These are phyloP conservation scores for Pogonocherus hispidulus DNA, from an alignment of 2,888 invertebrate species.

Conservation along the genomic window DNA sequence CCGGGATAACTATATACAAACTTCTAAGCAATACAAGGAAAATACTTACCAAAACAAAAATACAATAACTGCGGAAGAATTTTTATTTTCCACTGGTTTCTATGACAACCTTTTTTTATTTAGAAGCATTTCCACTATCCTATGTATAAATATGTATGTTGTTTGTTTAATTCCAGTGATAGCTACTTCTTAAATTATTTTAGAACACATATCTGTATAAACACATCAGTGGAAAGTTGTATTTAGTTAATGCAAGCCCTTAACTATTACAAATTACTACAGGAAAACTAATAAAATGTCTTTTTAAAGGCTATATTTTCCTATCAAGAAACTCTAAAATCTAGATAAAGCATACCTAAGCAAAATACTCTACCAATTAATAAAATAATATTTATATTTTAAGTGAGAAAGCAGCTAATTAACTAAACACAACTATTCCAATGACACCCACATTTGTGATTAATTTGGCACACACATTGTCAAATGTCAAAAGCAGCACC, in stretches of 20 bases:
- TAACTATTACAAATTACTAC: too few relatives aligned
- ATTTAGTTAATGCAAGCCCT: constrained; percentile 27
- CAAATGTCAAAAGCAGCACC: constrained; percentile 68
- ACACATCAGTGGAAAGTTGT: constrained; percentile 38
- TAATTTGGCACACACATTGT: constrained; percentile 63
- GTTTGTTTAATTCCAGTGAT: constrained; percentile 19
- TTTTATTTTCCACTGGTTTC: too few relatives aligned
- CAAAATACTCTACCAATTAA: not conserved
- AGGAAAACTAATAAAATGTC: too few relatives aligned
- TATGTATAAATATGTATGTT: too few relatives aligned
- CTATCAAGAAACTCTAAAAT: not conserved
- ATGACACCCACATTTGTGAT: constrained; percentile 43
- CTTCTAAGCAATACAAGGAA: too few relatives aligned
- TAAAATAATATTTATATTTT: not conserved
- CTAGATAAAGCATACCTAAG: not conserved
- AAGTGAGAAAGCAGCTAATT: constrained; percentile 15
- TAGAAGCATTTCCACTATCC: too few relatives aligned
- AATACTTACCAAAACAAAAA: too few relatives aligned
- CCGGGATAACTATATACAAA: too few relatives aligned
- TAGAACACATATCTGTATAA: constrained; percentile 30
- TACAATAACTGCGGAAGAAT: too few relatives aligned
- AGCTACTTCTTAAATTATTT: constrained; percentile 25
- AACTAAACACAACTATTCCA: constrained; percentile 42
- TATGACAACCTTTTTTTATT: too few relatives aligned
- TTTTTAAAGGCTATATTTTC: not conserved